Base-by-base conservation (phyloP, 2,113 vertebrate genomes). In the Numenius arquata region DNA sequence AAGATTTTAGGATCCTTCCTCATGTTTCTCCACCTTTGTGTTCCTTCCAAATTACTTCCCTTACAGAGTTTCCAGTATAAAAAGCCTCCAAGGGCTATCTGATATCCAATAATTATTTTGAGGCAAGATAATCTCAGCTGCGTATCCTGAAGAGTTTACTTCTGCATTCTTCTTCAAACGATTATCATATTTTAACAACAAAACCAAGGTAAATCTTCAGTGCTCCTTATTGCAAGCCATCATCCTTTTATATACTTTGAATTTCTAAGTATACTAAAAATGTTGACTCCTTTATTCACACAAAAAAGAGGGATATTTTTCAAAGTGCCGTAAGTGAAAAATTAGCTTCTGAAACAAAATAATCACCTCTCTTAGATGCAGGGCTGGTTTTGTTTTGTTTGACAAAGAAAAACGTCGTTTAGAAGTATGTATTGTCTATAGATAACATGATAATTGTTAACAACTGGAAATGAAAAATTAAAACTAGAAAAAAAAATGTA, bases 401-500 rank as follows among this genome's bases (percentile, higher is more conserved):
- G 56, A 89, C 38, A 68, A 63, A 65, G 16, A 77, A 89, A 85
- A 85, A 56, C 5, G 38, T 8, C 29, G 21, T 63, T 94, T 74
- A 61, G 48, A 95, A 87, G 8, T 41, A 84, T 29, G 23, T 47
- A 26, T 16, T 67, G 15, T 58, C 61, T 74, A 38, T 13, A 81
- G 36, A 34, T 47, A 86, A 73, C 36, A 48, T 15, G 8, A 20
- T 65, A 53, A 59, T 67, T 70, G 27, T 93, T 63, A 67, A 4
- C 15, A 82, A 25, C 5, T 66, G 29, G 56, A 65, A 38, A 77
- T 71, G 43, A 67, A 71, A 76, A 90, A 81, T 15, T 77, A 52
- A 92, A 90, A 58, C 26, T 75, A 40, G 53, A 70, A 93, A 75
- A 38, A 36, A 85, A 91, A 65, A 68, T 74, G 82, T 97, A 99